These are phyloP conservation scores for Cheilosia urbana DNA, from an alignment of 2,888 invertebrate species.

Conservation along the genomic window DNA sequence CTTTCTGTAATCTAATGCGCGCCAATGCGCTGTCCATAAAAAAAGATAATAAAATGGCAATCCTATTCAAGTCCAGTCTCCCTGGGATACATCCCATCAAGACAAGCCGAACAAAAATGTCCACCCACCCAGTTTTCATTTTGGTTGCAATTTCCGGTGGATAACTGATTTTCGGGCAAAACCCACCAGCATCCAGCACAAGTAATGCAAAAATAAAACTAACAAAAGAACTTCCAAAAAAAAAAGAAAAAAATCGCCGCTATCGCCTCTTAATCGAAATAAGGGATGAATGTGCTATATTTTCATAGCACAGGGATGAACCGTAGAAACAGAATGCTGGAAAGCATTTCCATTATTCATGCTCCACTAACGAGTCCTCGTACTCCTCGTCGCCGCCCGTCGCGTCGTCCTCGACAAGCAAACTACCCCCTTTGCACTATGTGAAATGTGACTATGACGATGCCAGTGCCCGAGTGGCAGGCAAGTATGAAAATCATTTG, in stretches of 20 bases:
- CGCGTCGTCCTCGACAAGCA: constrained; percentile 20
- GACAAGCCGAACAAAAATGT: constrained; percentile 39
- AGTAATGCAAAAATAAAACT: constrained; percentile 11
- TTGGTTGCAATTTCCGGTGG: constrained; percentile 66
- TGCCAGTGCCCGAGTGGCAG: constrained; percentile 3
- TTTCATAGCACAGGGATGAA: constrained; percentile 57
- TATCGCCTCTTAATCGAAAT: constrained; percentile 31
- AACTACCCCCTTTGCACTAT: constrained; percentile 67
- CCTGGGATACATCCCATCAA: constrained; percentile 9
- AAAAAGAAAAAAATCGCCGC: constrained; percentile 28
- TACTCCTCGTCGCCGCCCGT: too few relatives aligned
- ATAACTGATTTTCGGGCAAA: constrained; percentile 64
- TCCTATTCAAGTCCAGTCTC: constrained; percentile 41
- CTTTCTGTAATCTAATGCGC: not conserved
- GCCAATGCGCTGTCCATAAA: constrained; percentile 36
- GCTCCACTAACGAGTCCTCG: constrained; percentile 53
- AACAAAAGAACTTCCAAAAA: constrained; percentile 55
- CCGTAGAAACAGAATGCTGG: not conserved
- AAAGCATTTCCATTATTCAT: constrained; percentile 69
- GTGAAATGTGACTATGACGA: too few relatives aligned
- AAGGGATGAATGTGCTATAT: constrained; percentile 63
- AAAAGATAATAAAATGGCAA: constrained; percentile 50
- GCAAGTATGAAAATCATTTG: constrained; percentile 63
- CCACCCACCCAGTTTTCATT: constrained; percentile 63
- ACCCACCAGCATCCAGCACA: constrained; percentile 18